These are phyloP conservation scores for Pollimyrus isidori DNA, from an alignment of 2,113 vertebrate species.

Conservation along the genomic window DNA sequence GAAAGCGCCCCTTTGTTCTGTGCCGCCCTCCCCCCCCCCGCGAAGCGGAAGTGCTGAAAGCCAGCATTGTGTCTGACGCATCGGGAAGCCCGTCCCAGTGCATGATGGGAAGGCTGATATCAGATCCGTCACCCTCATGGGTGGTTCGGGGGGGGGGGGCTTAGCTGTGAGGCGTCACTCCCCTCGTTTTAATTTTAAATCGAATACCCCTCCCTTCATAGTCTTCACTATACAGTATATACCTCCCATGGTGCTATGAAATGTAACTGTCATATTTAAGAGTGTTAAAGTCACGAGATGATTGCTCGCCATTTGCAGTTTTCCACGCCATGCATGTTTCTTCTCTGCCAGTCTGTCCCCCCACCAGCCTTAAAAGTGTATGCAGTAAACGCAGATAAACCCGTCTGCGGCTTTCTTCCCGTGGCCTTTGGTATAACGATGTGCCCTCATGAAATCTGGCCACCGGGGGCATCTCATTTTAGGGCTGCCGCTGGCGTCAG, in stretches of 20 bases:
- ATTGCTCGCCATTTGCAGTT: not conserved
- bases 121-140: not conserved
- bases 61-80: slow-evolving; percentile 54
- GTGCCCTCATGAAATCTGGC: not conserved
- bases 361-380: not conserved
- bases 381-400: not conserved
- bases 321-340: not conserved
- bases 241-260: not conserved
- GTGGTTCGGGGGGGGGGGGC: not conserved
- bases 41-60: not conserved
- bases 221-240: not conserved
- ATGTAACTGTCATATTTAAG: not conserved
- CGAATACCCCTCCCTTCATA: not conserved
- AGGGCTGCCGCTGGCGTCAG: not conserved
- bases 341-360: not conserved
- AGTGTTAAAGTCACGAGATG: not conserved
- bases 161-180: not conserved
- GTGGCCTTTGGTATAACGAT: not conserved
- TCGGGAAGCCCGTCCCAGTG: slow-evolving; percentile 50
- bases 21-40: not conserved
- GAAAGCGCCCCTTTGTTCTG: slow-evolving; percentile 64
- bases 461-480: not conserved
- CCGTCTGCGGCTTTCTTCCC: not conserved
- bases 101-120: slow-evolving; percentile 16
- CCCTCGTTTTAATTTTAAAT: not conserved